Percentiles rank a stretch among this genome's conserved stretches.
Evolutionary conservation across 2,113 vertebrate species (phyloP).

Genomic region (Callaeas wilsoni): DNA sequence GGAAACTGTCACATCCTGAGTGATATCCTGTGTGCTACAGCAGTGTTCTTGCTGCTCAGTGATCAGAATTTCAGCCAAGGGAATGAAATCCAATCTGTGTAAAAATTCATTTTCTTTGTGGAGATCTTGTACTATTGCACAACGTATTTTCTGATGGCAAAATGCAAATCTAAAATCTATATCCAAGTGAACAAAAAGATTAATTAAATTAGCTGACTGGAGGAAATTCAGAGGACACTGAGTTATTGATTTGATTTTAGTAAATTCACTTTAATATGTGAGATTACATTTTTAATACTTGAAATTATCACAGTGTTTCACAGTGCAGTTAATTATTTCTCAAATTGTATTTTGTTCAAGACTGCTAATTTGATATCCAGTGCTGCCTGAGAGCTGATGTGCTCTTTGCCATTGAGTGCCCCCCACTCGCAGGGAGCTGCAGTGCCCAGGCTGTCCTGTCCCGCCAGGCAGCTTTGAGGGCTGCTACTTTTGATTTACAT

Average conservation of each 20-base stretch:
- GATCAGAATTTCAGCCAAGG: conserved; percentile 71
- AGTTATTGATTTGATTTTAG: conserved; percentile 73
- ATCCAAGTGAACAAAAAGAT: conserved; percentile 70
- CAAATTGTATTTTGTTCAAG: background rate
- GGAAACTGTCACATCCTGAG: conserved; percentile 77
- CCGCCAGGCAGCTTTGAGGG: background rate
- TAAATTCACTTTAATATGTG: conserved; percentile 66
- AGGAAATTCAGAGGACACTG: conserved; percentile 64
- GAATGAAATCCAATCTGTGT: conserved; percentile 72
- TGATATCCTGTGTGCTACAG: conserved; percentile 72
- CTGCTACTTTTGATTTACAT: background rate
- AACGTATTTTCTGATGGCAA: conserved; percentile 69
- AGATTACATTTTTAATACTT: conserved; percentile 66
- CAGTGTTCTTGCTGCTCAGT: conserved; percentile 63
- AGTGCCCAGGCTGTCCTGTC: background rate
- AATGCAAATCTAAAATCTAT: conserved; percentile 72
- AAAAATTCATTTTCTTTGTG: conserved; percentile 72
- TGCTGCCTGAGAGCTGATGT: background rate
- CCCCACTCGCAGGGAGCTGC: accelerated
- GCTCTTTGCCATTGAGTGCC: background rate
- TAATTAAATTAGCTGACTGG: conserved; percentile 73
- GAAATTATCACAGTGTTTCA: conserved; percentile 14
- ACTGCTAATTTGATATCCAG: background rate
- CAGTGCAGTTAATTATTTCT: conserved; percentile 1
- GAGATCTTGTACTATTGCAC: conserved; percentile 56